Evolutionary conservation across 2,797 vertebrate species (phyloP), one percentile per base, ranked within the genome.

Genomic region (Lycodopsis pacificus): DNA sequence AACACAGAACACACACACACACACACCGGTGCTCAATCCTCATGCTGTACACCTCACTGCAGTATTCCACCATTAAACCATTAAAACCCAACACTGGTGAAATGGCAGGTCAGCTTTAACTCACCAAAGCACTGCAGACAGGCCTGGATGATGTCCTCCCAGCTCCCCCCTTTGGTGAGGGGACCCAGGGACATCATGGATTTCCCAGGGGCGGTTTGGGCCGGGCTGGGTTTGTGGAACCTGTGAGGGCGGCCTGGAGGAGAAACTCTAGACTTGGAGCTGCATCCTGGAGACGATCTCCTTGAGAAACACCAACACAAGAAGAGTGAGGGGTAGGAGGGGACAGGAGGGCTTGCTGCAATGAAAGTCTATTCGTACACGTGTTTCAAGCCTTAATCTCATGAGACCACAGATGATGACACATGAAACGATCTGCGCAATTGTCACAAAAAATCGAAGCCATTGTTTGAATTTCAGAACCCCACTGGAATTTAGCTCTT

Each of bases 81-180:
- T 19, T 59, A 14, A 61, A 67, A 69, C 20, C 49, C 27, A 73
- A 68, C 25, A 36, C 15, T 2, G 15, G 13, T 40, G 59, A 58
- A 22, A 19, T 58, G 13, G 17, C 32, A 14, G 61, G 25, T 78
- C 72, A 42, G 56, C 34, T 1, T 51, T 53, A 75, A 96, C 98
- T 97, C 93, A 99, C 98, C 97, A 27, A 99, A 99, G 74, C 94
- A 96, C 64, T 98, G 96, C 91, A 99, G 93, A 78, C 97, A 98
- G 86, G 96, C 95, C 86, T 98, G 97, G 86, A 99, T 96, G 76
- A 99, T 96, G 82, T 97, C 97, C 86, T 99, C 97, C 95, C 98
- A 95, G 92, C 95, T 98, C 59, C 96, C 96, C 79, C 97, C 97
- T 84, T 98, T 98, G 88, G 95, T 93, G 53, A 98, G 92, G 76